Evolutionary conservation across 2,888 invertebrate genomes (phyloP).

Genomic region (Drosophila recens): DNA sequence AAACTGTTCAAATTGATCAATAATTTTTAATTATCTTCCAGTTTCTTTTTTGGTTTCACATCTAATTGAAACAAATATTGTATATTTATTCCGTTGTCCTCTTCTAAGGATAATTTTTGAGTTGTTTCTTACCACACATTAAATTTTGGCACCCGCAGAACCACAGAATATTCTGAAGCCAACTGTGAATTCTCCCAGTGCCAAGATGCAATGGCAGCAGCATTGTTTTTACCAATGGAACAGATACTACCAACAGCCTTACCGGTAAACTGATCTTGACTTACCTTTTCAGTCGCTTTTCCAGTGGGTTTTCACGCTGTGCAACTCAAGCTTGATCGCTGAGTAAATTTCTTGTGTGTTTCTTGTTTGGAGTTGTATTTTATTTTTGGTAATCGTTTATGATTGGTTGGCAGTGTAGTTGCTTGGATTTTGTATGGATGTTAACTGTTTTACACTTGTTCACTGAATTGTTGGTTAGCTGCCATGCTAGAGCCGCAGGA

Average conservation of each 20-base stretch:
- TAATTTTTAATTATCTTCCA: neutral
- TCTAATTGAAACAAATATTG: neutral
- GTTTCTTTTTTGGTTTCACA: neutral
- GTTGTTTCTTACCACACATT: slow-evolving; percentile 60
- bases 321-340: slow-evolving; percentile 1
- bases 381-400: neutral
- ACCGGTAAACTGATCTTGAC: slow-evolving; percentile 5
- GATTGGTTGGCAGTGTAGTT: neutral
- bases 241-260: neutral
- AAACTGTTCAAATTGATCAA: no score
- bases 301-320: neutral
- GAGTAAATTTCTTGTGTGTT: neutral
- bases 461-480: slow-evolving; percentile 15
- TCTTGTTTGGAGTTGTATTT: neutral
- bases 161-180: slow-evolving; percentile 83
- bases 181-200: slow-evolving; percentile 86
- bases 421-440: neutral
- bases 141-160: slow-evolving; percentile 86
- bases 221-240: neutral
- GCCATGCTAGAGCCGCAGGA: slow-evolving; percentile 69
- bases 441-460: slow-evolving; percentile 25
- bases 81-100: neutral
- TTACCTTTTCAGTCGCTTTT: slow-evolving; percentile 5
- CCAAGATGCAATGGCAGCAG: slow-evolving; percentile 83
- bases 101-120: neutral